A percentile compares a stretch with the other conserved stretches of the same genome.
phyloP scores from a whole-genome alignment of 2,113 vertebrate genomes.

The Eublepharis macularius region DNA sequence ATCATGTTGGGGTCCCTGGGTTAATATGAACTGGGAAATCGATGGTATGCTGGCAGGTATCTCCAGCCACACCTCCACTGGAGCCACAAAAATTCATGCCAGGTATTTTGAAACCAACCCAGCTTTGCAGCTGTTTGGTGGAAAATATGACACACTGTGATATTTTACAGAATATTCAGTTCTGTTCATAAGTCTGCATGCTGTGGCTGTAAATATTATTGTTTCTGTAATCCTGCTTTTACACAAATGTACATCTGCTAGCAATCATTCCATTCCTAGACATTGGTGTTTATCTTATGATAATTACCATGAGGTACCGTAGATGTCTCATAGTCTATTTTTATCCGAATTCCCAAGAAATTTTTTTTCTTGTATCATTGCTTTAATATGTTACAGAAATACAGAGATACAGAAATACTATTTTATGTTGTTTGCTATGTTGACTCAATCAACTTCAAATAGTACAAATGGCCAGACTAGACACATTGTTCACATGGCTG shows the following conservation, averaged over 20 bases:
- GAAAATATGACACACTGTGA: neutral
- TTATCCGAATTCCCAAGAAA: neutral
- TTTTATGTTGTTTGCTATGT: neutral
- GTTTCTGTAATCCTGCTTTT: neutral
- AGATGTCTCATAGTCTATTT: neutral
- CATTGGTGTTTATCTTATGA: neutral
- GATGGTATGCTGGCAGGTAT: neutral
- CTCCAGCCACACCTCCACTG: neutral
- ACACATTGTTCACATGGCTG: too few species aligned
- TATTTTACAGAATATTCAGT: neutral
- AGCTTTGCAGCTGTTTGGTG: neutral
- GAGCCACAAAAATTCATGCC: neutral
- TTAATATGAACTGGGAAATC: neutral
- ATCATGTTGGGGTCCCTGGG: too few species aligned
- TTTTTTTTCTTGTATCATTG: neutral
- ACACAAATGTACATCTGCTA: conserved; percentile 19
- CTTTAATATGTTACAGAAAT: neutral
- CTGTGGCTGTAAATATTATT: neutral
- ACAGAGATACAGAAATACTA: neutral
- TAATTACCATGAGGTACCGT: conserved; percentile 8
- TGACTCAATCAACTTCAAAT: neutral
- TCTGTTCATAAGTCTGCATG: neutral
- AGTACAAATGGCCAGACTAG: too few species aligned
- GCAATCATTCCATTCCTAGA: neutral
- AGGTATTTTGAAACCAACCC: neutral